Conservation (phyloP, 2,797 vertebrate species). For the Anableps anableps region DNA sequence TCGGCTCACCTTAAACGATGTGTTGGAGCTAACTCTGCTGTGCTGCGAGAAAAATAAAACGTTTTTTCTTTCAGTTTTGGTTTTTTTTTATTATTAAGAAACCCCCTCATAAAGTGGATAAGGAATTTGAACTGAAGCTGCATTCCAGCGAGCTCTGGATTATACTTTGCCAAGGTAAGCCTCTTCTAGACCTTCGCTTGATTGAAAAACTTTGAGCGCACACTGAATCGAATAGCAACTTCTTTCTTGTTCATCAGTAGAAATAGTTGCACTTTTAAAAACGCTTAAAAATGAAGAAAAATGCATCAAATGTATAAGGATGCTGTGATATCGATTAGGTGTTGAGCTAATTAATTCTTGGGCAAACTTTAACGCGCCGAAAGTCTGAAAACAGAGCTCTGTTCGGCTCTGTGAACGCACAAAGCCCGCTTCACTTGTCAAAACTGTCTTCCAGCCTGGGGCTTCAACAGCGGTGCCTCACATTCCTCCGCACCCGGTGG, state of each 20-base stretch:
- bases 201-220: background rate
- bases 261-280: background rate
- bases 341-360: background rate
- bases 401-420: background rate
- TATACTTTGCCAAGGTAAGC: conserved; percentile 57
- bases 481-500: conserved; percentile 42
- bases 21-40: background rate
- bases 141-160: conserved; percentile 44
- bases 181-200: conserved; percentile 1
- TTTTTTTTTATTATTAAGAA: background rate
- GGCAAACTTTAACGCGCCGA: background rate
- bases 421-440: conserved; percentile 10
- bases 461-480: conserved; percentile 6
- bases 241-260: background rate
- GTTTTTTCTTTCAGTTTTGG: background rate
- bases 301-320: background rate
- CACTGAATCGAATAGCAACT: background rate
- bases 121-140: conserved; percentile 19
- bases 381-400: conserved; percentile 23
- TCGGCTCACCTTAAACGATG: background rate
- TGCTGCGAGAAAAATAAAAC: background rate
- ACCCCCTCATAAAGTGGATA: conserved; percentile 44
- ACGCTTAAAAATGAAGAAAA: background rate
- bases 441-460: conserved; percentile 21
- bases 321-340: conserved; percentile 9